Percentiles rank a stretch among this genome's conserved stretches.
Conservation (phyloP, 2,888 invertebrate species). For the Cheiracanthium punctorium region DNA sequence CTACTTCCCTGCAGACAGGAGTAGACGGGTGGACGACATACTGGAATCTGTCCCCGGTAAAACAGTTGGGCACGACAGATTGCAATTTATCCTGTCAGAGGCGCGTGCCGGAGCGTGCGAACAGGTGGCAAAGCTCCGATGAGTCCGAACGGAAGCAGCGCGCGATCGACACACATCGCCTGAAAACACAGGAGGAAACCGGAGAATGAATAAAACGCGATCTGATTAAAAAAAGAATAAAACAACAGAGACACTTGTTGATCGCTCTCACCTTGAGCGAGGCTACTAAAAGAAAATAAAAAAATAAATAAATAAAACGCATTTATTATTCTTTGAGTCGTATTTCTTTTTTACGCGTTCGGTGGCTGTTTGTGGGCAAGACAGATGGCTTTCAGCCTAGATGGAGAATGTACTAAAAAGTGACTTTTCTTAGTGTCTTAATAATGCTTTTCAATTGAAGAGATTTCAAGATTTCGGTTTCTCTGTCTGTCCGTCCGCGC, state of each 20-base stretch:
- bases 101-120: background rate
- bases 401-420: no score
- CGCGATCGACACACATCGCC: background rate
- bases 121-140: background rate
- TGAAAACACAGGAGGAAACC: background rate
- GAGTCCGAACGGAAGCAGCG: background rate
- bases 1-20: no score
- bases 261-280: conserved; percentile 13
- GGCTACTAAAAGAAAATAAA: background rate
- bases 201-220: background rate
- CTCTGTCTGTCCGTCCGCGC: no score
- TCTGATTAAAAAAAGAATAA: conserved; percentile 6
- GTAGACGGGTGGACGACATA: no score
- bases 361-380: background rate
- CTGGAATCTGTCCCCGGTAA: no score
- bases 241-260: conserved; percentile 9
- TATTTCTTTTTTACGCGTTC: background rate
- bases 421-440: no score
- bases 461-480: no score
- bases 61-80: no score
- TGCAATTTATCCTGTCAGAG: no score
- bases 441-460: no score
- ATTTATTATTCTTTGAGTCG: no score
- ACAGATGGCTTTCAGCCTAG: background rate
- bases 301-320: no score